These are phyloP conservation scores for Neodiprion virginianus DNA, from an alignment of 1,140 invertebrate genomes.

Conservation along the genomic window DNA sequence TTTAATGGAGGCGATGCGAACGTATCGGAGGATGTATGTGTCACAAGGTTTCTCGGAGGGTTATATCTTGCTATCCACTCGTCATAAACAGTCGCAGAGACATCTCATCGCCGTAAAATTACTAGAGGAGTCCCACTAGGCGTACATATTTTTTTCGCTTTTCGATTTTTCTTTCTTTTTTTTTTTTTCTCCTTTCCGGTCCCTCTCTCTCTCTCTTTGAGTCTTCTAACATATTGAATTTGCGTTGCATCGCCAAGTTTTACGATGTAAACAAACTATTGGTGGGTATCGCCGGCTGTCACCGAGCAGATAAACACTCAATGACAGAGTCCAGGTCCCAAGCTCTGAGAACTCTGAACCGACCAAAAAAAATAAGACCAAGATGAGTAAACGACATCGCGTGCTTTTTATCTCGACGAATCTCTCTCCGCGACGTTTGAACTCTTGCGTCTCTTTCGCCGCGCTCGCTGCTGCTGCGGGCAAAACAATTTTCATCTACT, in stretches of 20 bases:
- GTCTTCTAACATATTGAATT: not conserved
- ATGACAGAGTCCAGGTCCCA: slow-evolving; percentile 1
- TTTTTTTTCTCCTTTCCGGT: not conserved
- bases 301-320: not conserved
- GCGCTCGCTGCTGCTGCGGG: not conserved
- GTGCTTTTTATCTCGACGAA: not conserved
- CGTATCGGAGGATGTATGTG: too few relatives aligned
- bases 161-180: not conserved
- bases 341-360: not conserved
- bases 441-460: not conserved
- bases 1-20: not conserved
- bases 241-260: not conserved
- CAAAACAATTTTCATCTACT: not conserved
- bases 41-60: too few relatives aligned
- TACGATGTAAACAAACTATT: slow-evolving; percentile 5
- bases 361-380: not conserved
- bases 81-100: not conserved
- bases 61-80: not conserved
- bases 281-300: not conserved
- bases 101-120: not conserved
- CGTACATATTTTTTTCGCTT: not conserved
- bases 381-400: not conserved
- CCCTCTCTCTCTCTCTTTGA: not conserved
- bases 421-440: not conserved
- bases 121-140: not conserved